Percentiles rank a stretch among this genome's conserved stretches.
These are phyloP conservation scores for Ictidomys tridecemlineatus DNA, from an alignment of 2,113 vertebrate species.

Conservation along the genomic window DNA sequence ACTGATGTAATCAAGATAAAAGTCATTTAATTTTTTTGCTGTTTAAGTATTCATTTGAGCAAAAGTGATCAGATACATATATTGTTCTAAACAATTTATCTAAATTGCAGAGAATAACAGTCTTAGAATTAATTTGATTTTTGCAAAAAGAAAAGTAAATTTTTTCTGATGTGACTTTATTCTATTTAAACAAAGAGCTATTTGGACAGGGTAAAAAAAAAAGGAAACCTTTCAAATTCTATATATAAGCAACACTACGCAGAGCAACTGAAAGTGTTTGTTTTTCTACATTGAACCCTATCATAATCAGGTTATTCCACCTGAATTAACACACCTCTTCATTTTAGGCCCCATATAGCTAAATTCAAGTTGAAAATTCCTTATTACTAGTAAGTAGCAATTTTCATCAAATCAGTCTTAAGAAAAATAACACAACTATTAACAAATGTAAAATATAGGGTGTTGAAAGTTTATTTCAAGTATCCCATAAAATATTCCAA, in stretches of 20 bases:
- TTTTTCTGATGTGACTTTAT: background rate
- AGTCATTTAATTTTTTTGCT: background rate
- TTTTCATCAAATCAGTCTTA: slow-evolving; percentile 30
- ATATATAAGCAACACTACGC: background rate
- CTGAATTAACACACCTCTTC: background rate
- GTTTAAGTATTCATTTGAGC: background rate
- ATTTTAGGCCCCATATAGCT: background rate
- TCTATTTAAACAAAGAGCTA: background rate
- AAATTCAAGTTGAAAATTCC: slow-evolving; percentile 8
- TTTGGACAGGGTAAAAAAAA: background rate
- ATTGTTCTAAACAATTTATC: background rate
- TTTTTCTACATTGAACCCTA: background rate
- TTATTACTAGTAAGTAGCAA: background rate
- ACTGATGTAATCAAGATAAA: background rate
- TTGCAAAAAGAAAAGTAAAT: background rate
- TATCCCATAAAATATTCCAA: background rate
- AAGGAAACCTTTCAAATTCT: background rate
- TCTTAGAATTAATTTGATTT: background rate
- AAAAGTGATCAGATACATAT: background rate
- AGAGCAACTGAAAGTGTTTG: background rate
- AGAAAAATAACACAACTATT: slow-evolving; percentile 10
- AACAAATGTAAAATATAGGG: background rate
- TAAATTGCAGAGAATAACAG: background rate
- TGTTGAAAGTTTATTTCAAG: background rate
- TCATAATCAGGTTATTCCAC: slow-evolving; percentile 22